phyloP scores from a whole-genome alignment of 53 echinoderm and acorn worm species.

The Holothuria scabra region DNA sequence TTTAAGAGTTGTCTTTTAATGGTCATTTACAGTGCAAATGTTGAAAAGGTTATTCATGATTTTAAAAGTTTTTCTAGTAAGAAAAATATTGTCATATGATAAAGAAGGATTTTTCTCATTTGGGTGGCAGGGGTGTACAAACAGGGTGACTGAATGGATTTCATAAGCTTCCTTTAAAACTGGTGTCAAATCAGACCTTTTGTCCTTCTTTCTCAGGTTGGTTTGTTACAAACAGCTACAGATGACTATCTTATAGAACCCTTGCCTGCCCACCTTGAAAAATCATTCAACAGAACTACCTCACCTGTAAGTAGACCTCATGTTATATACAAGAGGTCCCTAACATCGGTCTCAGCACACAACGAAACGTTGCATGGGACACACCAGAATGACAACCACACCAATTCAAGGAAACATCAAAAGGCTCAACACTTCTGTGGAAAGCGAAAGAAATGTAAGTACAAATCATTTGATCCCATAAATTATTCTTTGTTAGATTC shows the following conservation, averaged over 20 bases:
- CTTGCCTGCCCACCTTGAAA: conserved; percentile 64
- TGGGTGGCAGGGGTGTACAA: too few species aligned
- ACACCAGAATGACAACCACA: background rate
- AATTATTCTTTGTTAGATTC: conserved; percentile 1
- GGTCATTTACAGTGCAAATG: too few species aligned
- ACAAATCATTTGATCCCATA: conserved; percentile 33
- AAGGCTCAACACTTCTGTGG: conserved; percentile 95
- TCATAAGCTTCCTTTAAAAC: background rate
- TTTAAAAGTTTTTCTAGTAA: too few species aligned
- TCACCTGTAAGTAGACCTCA: conserved; percentile 57
- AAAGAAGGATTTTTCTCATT: too few species aligned
- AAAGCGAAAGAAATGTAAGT: conserved; percentile 94
- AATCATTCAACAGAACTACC: conserved; percentile 46
- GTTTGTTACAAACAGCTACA: conserved; percentile 70
- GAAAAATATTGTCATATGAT: too few species aligned
- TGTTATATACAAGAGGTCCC: conserved; percentile 83
- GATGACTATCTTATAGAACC: conserved; percentile 93
- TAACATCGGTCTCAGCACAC: background rate
- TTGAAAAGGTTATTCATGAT: too few species aligned
- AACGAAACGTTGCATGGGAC: background rate
- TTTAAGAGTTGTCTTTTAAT: too few species aligned
- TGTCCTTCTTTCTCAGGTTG: conserved; percentile 66
- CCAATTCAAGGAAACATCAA: background rate
- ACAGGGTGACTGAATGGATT: background rate
- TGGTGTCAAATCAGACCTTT: too few species aligned